Evolutionary conservation across 2,797 vertebrate species (phyloP).

Genomic region (Todus mexicanus): DNA sequence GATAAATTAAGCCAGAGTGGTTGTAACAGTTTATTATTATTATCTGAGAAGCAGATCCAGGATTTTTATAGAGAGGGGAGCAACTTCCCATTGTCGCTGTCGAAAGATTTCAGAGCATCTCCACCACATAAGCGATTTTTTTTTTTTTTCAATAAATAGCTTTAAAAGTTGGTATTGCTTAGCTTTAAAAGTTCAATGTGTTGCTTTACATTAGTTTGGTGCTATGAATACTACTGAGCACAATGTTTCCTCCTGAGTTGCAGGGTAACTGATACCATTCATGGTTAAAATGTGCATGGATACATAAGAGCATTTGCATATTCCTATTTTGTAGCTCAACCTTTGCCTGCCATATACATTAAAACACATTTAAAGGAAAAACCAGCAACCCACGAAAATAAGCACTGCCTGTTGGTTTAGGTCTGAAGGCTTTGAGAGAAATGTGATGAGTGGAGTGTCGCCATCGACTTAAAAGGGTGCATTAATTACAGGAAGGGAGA

Average conservation of each 20-base stretch:
- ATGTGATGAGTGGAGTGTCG: neutral
- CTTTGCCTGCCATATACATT: neutral
- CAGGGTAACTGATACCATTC: neutral
- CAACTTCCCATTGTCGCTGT: too few species aligned
- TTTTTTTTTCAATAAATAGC: neutral
- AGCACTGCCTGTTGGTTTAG: neutral
- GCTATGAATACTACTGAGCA: neutral
- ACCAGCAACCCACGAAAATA: neutral
- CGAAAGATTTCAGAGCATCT: neutral
- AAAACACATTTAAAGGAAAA: neutral
- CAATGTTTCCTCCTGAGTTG: neutral
- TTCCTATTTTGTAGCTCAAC: neutral
- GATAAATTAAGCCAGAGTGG: neutral
- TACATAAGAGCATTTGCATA: neutral
- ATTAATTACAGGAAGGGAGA: slow-evolving; percentile 16
- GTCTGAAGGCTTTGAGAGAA: neutral
- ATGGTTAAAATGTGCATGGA: neutral
- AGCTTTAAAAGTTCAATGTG: neutral
- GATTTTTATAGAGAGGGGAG: neutral
- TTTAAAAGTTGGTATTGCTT: neutral
- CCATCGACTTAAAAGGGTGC: neutral
- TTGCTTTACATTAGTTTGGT: neutral
- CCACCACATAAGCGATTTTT: neutral
- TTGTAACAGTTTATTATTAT: neutral
- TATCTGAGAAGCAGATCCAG: neutral